Evolutionary conservation across 2,888 invertebrate genomes (phyloP).

Genomic region (Dusona sp.): DNA sequence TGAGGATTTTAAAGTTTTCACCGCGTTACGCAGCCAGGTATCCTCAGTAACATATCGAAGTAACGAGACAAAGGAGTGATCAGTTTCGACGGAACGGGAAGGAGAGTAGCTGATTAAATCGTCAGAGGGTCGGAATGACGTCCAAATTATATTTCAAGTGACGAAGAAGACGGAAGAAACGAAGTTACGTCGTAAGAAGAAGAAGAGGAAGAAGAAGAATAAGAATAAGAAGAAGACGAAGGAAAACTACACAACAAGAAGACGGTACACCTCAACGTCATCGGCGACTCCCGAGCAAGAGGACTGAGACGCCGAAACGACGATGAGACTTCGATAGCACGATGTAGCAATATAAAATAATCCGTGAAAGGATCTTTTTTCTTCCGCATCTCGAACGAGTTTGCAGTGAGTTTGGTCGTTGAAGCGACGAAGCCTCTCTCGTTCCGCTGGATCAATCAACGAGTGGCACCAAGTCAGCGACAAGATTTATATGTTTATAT

Average conservation of each 20-base stretch:
- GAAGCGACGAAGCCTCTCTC: conserved; percentile 58
- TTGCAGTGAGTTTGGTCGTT: conserved; percentile 63
- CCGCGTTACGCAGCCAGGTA: conserved; percentile 81
- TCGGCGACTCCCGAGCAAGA: conserved; percentile 39
- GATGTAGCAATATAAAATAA: conserved; percentile 46
- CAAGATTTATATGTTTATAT: conserved; percentile 24
- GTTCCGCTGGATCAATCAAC: conserved; percentile 58
- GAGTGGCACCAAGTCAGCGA: conserved; percentile 56
- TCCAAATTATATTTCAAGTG: conserved; percentile 53
- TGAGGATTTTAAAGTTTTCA: conserved; percentile 71
- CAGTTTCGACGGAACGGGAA: conserved; percentile 72
- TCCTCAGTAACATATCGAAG: conserved; percentile 83
- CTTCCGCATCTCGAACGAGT: conserved; percentile 51
- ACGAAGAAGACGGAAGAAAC: conserved; percentile 55
- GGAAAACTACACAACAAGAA: conserved; percentile 28
- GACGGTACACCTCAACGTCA: conserved; percentile 37
- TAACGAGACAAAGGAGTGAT: conserved; percentile 56
- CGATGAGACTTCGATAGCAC: conserved; percentile 42
- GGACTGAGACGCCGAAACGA: conserved; percentile 35
- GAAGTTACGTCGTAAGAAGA: conserved; percentile 55
- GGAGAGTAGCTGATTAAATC: conserved; percentile 17
- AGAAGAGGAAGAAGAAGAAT: conserved; percentile 46
- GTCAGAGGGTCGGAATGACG: conserved; percentile 28
- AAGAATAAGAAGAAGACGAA: conserved; percentile 50
- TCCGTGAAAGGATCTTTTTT: conserved; percentile 57